Percentiles rank a stretch among this genome's conserved stretches.
Conservation (phyloP, 2,797 vertebrate genomes). For the Lepilemur ruficaudatus region DNA sequence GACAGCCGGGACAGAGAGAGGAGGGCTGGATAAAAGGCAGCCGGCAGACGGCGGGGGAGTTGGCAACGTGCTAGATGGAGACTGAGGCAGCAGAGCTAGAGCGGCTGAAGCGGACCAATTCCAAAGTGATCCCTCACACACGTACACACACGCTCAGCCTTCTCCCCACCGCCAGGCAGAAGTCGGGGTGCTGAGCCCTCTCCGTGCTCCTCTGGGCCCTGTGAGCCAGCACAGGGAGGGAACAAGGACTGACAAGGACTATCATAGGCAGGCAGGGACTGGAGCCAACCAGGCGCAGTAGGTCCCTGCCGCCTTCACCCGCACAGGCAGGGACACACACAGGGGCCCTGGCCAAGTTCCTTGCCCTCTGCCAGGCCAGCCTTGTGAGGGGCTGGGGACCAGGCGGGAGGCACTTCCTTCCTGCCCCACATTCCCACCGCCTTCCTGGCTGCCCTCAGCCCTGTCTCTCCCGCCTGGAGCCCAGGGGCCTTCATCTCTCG, state of each 20-base stretch:
- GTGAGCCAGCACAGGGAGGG: neutral
- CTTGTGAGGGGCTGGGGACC: neutral
- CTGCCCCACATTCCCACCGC: neutral
- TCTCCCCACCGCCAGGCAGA: neutral
- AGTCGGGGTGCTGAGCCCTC: neutral
- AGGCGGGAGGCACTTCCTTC: neutral
- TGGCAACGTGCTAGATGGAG: neutral
- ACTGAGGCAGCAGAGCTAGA: neutral
- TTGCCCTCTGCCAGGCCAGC: neutral
- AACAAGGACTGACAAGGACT: neutral
- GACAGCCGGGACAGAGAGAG: neutral
- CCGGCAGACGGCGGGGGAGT: neutral
- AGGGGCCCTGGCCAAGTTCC: neutral
- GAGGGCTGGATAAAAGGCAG: conserved; percentile 57
- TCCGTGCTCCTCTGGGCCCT: neutral
- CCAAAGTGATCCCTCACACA: conserved; percentile 31
- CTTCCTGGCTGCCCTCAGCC: conserved; percentile 59
- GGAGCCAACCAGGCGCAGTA: neutral
- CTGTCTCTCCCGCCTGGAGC: conserved; percentile 37
- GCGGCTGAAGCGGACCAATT: neutral
- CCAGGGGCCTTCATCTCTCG: neutral
- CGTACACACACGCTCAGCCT: neutral
- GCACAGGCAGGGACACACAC: neutral
- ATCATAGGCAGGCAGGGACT: neutral
- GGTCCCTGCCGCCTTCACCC: neutral